A percentile compares a stretch with the other conserved stretches of the same genome.
Conservation (phyloP, 2,113 vertebrate species). For the Catharus fuscescens region DNA sequence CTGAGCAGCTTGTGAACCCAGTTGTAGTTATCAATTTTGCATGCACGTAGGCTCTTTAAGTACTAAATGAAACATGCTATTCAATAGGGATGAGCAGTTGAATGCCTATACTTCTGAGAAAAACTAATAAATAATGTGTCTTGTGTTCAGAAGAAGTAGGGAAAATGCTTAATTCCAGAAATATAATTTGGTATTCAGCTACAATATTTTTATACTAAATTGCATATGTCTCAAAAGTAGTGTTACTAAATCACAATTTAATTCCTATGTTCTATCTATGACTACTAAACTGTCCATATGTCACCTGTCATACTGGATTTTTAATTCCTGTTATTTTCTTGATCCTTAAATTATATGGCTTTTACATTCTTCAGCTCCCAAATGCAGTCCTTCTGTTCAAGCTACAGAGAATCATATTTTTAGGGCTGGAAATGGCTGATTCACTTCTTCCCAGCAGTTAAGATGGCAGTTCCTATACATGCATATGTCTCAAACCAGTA, state of each 20-base stretch:
- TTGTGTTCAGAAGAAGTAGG: not conserved
- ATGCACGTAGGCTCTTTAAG: not conserved
- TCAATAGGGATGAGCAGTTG: constrained; percentile 18
- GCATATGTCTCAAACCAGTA: not conserved
- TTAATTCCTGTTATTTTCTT: not conserved
- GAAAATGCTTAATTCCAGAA: not conserved
- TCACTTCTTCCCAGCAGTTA: not conserved
- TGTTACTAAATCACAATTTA: not conserved
- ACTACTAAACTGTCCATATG: not conserved
- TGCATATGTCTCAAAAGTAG: not conserved
- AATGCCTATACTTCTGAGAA: not conserved
- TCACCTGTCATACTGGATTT: not conserved
- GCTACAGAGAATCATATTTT: not conserved
- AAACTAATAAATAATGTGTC: not conserved
- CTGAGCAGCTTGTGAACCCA: not conserved
- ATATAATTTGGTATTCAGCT: not conserved
- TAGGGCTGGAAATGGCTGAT: not conserved
- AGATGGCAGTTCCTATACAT: not conserved
- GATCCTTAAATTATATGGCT: not conserved
- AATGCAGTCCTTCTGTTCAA: not conserved
- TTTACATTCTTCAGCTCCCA: not conserved
- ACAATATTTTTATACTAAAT: not conserved
- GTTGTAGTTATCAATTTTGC: constrained; percentile 34
- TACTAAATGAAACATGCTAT: not conserved
- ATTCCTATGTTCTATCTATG: not conserved